phyloP scores from a whole-genome alignment of 2,888 invertebrate genomes.

The Holacanthella duospinosa region DNA sequence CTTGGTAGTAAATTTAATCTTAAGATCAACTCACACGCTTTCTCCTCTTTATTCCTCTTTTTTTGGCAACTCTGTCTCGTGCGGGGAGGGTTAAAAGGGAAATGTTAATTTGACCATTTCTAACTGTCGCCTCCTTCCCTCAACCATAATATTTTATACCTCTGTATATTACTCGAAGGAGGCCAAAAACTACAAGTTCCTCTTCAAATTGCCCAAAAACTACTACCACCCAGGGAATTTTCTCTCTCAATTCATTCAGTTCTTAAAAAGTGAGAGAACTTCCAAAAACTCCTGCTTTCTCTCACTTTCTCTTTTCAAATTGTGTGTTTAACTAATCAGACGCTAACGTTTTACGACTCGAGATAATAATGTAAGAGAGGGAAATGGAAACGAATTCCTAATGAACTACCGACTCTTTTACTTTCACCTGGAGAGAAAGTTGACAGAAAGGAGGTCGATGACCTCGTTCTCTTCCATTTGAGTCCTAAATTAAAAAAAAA shows the following conservation, averaged over 20 bases:
- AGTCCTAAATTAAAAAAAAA: neutral
- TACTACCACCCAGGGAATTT: conserved; percentile 7
- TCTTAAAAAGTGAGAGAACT: too few relatives aligned
- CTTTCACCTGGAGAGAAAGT: neutral
- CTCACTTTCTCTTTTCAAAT: neutral
- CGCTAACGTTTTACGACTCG: neutral
- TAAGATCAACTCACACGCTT: conserved; percentile 4
- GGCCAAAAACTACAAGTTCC: conserved; percentile 7
- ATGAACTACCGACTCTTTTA: neutral
- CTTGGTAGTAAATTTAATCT: conserved; percentile 11
- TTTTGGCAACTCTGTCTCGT: conserved; percentile 3
- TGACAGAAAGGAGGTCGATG: neutral
- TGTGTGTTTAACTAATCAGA: conserved; percentile 1
- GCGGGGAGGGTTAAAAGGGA: neutral
- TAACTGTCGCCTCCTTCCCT: conserved; percentile 12
- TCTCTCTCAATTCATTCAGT: neutral
- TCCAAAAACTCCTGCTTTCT: neutral
- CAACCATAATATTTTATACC: conserved; percentile 10
- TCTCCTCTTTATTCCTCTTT: neutral
- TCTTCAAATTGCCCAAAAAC: conserved; percentile 8
- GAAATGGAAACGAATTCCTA: neutral
- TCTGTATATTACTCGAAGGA: conserved; percentile 7
- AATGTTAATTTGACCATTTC: conserved; percentile 12
- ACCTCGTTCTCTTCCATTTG: neutral
- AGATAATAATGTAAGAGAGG: neutral